Evolutionary conservation across 2,797 vertebrate species (phyloP).

Genomic region (Enteromius unitaeniatus): DNA sequence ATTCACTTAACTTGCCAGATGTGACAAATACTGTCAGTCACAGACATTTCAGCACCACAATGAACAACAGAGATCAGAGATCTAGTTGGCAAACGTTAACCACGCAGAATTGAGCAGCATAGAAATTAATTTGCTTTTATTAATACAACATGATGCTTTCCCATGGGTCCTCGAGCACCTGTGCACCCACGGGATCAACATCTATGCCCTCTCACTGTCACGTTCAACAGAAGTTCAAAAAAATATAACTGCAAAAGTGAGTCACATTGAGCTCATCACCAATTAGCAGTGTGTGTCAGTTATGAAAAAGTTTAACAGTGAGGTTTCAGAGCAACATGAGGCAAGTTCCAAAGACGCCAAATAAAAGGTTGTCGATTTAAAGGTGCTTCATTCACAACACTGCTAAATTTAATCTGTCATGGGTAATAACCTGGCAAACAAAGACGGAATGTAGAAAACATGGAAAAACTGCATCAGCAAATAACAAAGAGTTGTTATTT

Average conservation of each 20-base stretch:
- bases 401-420: slow-evolving; percentile 23
- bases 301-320: not conserved
- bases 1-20: slow-evolving; percentile 22
- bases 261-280: not conserved
- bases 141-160: not conserved
- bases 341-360: not conserved
- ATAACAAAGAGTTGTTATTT: slow-evolving; percentile 20
- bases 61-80: slow-evolving; percentile 19
- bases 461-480: not conserved
- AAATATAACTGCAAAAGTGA: not conserved
- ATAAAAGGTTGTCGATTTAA: slow-evolving; percentile 17
- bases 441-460: not conserved
- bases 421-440: slow-evolving; percentile 16
- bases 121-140: slow-evolving; percentile 6
- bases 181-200: not conserved
- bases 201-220: not conserved
- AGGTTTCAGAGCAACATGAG: slow-evolving; percentile 26
- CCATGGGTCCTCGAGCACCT: not conserved
- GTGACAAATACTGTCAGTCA: slow-evolving; percentile 14
- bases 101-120: not conserved
- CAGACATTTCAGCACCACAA: slow-evolving; percentile 7
- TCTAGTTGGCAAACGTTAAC: slow-evolving; percentile 8
- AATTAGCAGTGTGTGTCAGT: not conserved
- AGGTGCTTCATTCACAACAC: slow-evolving; percentile 20
- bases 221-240: not conserved